Conservation (phyloP, 1,140 invertebrate species). For the Gryon sp. region DNA sequence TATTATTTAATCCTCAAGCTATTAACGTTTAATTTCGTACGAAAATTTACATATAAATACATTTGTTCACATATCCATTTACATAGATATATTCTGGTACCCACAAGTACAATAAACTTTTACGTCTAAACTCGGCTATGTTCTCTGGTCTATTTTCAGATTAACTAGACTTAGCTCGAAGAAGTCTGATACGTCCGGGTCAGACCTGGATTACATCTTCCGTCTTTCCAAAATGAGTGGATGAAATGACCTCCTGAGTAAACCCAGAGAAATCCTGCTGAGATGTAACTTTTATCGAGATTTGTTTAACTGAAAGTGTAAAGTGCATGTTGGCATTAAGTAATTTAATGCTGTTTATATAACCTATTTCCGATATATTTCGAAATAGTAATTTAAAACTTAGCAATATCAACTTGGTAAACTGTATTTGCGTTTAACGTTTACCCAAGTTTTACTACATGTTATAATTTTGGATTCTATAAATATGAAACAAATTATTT, state of each 20-base stretch:
- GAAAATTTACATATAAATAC: conserved; percentile 55
- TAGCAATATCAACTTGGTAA: no score
- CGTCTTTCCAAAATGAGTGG: conserved; percentile 58
- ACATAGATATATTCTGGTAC: conserved; percentile 37
- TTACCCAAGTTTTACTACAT: no score
- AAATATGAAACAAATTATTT: no score
- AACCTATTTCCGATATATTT: neutral
- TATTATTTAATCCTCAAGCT: conserved; percentile 16
- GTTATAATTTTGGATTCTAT: no score
- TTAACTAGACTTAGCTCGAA: conserved; percentile 59
- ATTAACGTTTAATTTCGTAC: conserved; percentile 48
- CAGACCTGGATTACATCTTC: conserved; percentile 62
- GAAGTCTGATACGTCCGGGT: conserved; percentile 56
- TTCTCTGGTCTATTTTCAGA: conserved; percentile 57
- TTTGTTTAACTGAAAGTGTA: conserved; percentile 54
- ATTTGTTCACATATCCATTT: conserved; percentile 51
- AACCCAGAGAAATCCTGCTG: conserved; percentile 47
- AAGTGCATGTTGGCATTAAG: conserved; percentile 34
- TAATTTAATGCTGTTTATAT: conserved; percentile 11
- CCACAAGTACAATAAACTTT: conserved; percentile 49
- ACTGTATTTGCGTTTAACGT: no score
- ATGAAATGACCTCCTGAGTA: conserved; percentile 57
- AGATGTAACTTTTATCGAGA: conserved; percentile 61
- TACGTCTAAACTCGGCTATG: conserved; percentile 54
- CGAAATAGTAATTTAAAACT: no score